These are phyloP conservation scores for Drosophila phalerata DNA, from an alignment of 2,888 invertebrate genomes.

Conservation along the genomic window DNA sequence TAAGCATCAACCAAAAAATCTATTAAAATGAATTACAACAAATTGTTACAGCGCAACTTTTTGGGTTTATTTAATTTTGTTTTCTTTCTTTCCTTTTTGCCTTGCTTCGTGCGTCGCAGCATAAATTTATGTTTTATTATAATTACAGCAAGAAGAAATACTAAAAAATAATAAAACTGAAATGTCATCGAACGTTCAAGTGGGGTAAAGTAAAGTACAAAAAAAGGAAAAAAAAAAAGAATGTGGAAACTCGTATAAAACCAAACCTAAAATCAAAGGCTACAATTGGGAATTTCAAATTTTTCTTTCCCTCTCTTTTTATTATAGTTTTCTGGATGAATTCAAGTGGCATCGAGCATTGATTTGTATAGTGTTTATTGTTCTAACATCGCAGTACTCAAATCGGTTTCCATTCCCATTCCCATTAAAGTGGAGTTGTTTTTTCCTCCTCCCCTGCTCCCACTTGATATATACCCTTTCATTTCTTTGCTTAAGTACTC, in stretches of 20 bases:
- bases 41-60: constrained; percentile 18
- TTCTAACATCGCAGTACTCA: constrained; percentile 62
- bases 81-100: constrained; percentile 6
- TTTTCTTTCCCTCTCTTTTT: background rate
- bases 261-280: constrained; percentile 29
- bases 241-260: constrained; percentile 22
- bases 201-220: constrained; percentile 38
- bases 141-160: constrained; percentile 62
- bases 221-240: background rate
- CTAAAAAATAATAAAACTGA: constrained; percentile 61
- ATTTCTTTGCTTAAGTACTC: constrained; percentile 42
- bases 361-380: constrained; percentile 77
- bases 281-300: constrained; percentile 26
- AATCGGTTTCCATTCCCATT: background rate
- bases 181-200: constrained; percentile 84
- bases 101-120: constrained; percentile 27
- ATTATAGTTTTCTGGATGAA: constrained; percentile 28
- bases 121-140: constrained; percentile 80
- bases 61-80: background rate
- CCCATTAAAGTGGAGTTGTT: constrained; percentile 40
- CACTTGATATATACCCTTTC: constrained; percentile 15
- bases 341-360: constrained; percentile 64
- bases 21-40: constrained; percentile 21
- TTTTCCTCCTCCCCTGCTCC: too few relatives aligned
- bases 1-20: background rate